These are phyloP conservation scores for Drosophila bocqueti DNA, from an alignment of 1,140 invertebrate genomes.

Conservation along the genomic window DNA sequence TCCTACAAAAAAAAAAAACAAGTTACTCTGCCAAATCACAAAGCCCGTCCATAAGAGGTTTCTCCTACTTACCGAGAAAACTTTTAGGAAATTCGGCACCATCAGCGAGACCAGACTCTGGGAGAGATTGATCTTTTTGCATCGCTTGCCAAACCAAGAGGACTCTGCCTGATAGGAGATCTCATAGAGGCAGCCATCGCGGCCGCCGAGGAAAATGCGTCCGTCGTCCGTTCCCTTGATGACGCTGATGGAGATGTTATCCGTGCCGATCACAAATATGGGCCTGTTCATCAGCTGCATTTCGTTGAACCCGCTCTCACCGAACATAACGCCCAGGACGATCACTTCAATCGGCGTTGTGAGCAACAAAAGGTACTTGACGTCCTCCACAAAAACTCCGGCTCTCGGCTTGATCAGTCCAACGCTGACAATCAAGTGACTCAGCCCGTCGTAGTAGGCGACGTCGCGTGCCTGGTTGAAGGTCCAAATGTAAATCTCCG, in stretches of 20 bases:
- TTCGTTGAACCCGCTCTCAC: slow-evolving; percentile 87
- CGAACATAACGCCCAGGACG: slow-evolving; percentile 87
- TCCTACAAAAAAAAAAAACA: slow-evolving; percentile 87
- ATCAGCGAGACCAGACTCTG: slow-evolving; percentile 94
- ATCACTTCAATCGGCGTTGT: slow-evolving; percentile 97
- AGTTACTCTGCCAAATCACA: slow-evolving; percentile 77
- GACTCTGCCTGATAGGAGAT: slow-evolving; percentile 96
- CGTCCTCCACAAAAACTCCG: slow-evolving; percentile 94
- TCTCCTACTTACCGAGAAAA: slow-evolving; percentile 82
- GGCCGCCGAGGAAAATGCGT: slow-evolving; percentile 97
- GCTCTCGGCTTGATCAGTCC: slow-evolving; percentile 94
- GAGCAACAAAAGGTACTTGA: slow-evolving; percentile 96
- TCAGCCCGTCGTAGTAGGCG: slow-evolving; percentile 96
- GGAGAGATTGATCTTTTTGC: slow-evolving; percentile 97
- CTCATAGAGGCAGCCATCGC: slow-evolving; percentile 98
- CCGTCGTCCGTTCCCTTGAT: slow-evolving; percentile 93
- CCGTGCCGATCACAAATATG: slow-evolving; percentile 96
- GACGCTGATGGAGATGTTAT: slow-evolving; percentile 94
- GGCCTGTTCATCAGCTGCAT: slow-evolving; percentile 97
- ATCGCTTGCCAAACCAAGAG: slow-evolving; percentile 97
- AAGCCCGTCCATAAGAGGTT: too few relatives aligned
- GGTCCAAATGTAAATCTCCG: slow-evolving; percentile 97
- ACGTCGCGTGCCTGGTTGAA: slow-evolving; percentile 96
- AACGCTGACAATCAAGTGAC: slow-evolving; percentile 95
- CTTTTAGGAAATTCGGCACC: slow-evolving; percentile 95